These are phyloP conservation scores for Thaumetopoea pityocampa DNA, from an alignment of 1,140 invertebrate species.

Conservation along the genomic window DNA sequence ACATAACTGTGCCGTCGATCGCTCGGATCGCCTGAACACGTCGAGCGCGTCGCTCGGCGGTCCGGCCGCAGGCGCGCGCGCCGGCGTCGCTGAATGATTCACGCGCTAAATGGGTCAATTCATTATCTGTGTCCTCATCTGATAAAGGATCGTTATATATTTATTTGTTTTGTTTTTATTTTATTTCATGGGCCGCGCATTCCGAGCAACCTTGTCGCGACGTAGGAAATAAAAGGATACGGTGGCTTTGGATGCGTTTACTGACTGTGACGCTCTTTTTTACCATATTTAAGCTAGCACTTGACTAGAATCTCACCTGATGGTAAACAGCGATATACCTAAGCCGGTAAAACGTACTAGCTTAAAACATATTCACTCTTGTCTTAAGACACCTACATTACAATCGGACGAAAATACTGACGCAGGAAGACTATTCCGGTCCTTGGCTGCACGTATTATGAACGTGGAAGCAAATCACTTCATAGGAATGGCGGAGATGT, in stretches of 20 bases:
- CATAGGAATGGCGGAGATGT: too few relatives aligned
- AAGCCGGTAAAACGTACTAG: too few relatives aligned
- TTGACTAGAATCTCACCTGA: too few relatives aligned
- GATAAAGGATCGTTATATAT: constrained; percentile 57
- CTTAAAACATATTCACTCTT: too few relatives aligned
- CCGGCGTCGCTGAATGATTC: constrained; percentile 64
- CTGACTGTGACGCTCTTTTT: neutral
- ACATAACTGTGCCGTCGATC: neutral
- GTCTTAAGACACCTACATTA: too few relatives aligned
- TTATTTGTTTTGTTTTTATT: constrained; percentile 49
- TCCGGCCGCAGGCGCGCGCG: constrained; percentile 30
- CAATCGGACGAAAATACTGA: too few relatives aligned
- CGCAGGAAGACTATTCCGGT: too few relatives aligned
- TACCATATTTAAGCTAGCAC: too few relatives aligned
- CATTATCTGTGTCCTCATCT: constrained; percentile 58
- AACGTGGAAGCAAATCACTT: too few relatives aligned
- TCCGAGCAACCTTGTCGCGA: constrained; percentile 31
- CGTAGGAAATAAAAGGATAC: neutral
- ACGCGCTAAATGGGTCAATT: constrained; percentile 64
- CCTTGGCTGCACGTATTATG: too few relatives aligned
- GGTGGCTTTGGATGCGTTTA: constrained; percentile 8
- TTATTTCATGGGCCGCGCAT: constrained; percentile 44
- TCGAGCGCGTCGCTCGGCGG: constrained; percentile 20
- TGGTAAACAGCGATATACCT: too few relatives aligned
- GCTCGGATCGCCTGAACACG: neutral